Evolutionary conservation across 2,797 vertebrate species (phyloP).

Genomic region (Pangasius mekongensis): DNA sequence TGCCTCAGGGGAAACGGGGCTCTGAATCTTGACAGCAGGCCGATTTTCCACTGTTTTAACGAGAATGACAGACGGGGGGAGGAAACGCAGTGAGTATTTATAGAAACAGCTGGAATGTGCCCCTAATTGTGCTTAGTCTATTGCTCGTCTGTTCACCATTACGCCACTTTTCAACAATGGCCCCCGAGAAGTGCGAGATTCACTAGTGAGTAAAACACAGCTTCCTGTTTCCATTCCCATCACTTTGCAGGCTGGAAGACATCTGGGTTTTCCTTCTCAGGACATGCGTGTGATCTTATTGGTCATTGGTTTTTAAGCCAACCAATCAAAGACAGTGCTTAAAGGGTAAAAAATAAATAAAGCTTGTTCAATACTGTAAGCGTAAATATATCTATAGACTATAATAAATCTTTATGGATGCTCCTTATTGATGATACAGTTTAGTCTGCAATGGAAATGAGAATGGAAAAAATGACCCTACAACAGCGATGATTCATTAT

Average conservation of each 20-base stretch:
- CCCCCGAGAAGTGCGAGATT: constrained; percentile 39
- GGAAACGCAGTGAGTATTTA: constrained; percentile 91
- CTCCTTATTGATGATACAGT: neutral
- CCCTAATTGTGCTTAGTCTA: constrained; percentile 92
- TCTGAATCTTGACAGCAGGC: constrained; percentile 52
- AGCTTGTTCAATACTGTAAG: neutral
- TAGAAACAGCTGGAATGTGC: constrained; percentile 87
- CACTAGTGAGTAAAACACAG: constrained; percentile 45
- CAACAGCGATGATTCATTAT: constrained; percentile 21
- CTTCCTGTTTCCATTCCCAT: constrained; percentile 48
- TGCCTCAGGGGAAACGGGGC: constrained; percentile 41
- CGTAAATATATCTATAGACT: no score
- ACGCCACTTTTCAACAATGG: constrained; percentile 61
- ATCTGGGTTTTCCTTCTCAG: constrained; percentile 35
- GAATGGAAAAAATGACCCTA: constrained; percentile 26
- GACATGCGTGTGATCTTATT: constrained; percentile 27
- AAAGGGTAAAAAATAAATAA: neutral
- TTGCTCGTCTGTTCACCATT: constrained; percentile 85
- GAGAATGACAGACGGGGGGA: constrained; percentile 88
- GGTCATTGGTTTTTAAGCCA: constrained; percentile 9
- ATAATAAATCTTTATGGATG: constrained; percentile 16
- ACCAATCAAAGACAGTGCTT: neutral
- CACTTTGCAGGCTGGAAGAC: constrained; percentile 36
- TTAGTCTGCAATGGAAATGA: constrained; percentile 5
- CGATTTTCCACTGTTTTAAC: constrained; percentile 85